Base-by-base conservation (phyloP, 2,113 vertebrate species). In the Ellobius talpinus region DNA sequence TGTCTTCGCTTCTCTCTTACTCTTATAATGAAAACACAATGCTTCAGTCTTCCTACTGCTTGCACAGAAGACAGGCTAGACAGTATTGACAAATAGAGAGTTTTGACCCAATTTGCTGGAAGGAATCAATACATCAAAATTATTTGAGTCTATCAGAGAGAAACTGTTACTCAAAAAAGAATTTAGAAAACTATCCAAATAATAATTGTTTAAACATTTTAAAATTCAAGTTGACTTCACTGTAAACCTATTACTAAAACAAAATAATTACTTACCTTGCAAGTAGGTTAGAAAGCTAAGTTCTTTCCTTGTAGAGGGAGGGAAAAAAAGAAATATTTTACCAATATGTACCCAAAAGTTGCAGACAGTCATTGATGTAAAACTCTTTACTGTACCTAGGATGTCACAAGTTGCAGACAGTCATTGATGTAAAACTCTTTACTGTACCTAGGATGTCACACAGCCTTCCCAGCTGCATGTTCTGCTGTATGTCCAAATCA, bases 371-470 rank as follows among this genome's bases (percentile, higher is more conserved):
- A 87, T 76, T 66, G 82, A 77, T 74, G 39, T 81, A 55, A 58
- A 94, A 89, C 89, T 86, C 72, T 65, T 3, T 90, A 92, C 98
- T 95, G 0, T 98, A 99, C 99, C 99, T 99, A 98, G 98, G 90
- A 99, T 98, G 90, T 99, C 99, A 98, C 99, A 99, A 45, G 77
- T n/a, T 50, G n/a, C 36, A 47, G 47, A 70, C 87, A 78, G 39
- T 55, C 78, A 87, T 76, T 66, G 82, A 77, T 74, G 39, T 81
- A 55, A 58, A 94, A 89, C 89, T 86, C 72, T 65, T 3, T 90
- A 92, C 98, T 95, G 0, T 98, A 99, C 99, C 99, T 99, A 98
- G 98, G 90, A 99, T 98, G 90, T 99, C 99, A 98, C 99, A 99
- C 70, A 99, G 98, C 91, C 99, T 98, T 85, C 99, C 99, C 97